Evolutionary conservation across 2,797 vertebrate genomes (phyloP), one percentile per base, ranked within the genome.

Genomic region (Gadopsis bispinosus): DNA sequence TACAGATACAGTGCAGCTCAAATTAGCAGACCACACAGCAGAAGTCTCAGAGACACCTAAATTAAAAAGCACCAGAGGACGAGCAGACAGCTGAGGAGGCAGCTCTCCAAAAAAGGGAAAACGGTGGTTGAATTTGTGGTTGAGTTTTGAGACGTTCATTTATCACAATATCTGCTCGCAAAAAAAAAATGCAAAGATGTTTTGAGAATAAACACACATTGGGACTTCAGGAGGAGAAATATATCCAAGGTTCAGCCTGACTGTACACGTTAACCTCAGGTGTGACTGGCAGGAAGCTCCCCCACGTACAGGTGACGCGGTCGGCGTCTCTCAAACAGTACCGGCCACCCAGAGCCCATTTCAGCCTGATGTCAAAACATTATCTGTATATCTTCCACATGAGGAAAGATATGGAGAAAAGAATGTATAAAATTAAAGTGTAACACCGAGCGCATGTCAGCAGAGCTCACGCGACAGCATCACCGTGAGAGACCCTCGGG

Each of bases 1-100:
- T 31, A 58, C 45, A 73, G 62, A 61, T 14, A 58, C 55, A 73
- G 43, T 29, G 64, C 48, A 69, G 45, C 19, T 67, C n/a, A 63
- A 33, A n/a, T 53, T 5, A 65, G 39, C 37, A 69, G 19, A 48
- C 50, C 26, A 37, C 1, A 16, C 39, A 17, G 56, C 60, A 54
- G 37, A 39, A 53, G 47, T 51, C 19, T 3, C 3, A 56, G 56
- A 54, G n/a, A 72, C 68, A 50, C 62, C 63, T 58, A 69, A 68
- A 77, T 37, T 37, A 39, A 58, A 54, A 73, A 53, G 73, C 73
- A 76, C 72, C 79, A 69, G 35, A 69, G 59, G 47, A 72, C 7
- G 9, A 69, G 41, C 17, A 73, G 55, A 39, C 37, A 39, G 63
- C 5, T 41, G 35, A 58, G 33, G 45, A 35, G 0, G 14, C 10